phyloP scores from a whole-genome alignment of 2,888 invertebrate species.

The Pollenia angustigena region DNA sequence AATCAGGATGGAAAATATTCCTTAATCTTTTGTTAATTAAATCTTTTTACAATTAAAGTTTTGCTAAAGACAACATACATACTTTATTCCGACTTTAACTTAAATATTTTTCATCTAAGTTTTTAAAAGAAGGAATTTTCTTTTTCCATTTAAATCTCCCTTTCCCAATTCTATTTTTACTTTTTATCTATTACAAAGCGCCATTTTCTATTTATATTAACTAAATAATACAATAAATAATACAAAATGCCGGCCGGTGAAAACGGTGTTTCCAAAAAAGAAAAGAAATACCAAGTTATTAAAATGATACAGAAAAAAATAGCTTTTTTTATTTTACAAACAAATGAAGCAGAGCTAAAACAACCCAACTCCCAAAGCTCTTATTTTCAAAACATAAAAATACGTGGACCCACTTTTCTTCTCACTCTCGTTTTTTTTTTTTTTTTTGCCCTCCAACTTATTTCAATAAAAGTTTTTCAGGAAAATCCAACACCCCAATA shows the following conservation, averaged over 20 bases:
- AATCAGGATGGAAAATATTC: too few relatives aligned
- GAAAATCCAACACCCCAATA: conserved; percentile 27
- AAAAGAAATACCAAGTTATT: conserved; percentile 23
- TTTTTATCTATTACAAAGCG: conserved; percentile 66
- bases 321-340: conserved; percentile 15
- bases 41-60: too few relatives aligned
- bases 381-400: neutral
- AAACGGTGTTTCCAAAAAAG: neutral
- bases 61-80: too few relatives aligned
- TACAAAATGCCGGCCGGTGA: conserved; percentile 73
- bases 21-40: too few relatives aligned
- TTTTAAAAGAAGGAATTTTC: too few relatives aligned
- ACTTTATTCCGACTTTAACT: too few relatives aligned
- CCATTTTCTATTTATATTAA: conserved; percentile 77
- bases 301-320: conserved; percentile 29
- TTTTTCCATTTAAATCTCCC: neutral
- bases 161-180: neutral
- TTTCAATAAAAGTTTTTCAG: conserved; percentile 18
- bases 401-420: neutral
- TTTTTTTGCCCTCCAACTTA: conserved; percentile 5
- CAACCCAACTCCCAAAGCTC: conserved; percentile 6
- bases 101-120: too few relatives aligned
- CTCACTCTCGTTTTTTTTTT: conserved; percentile 18
- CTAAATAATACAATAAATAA: too few relatives aligned
- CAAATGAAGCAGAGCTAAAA: conserved; percentile 25